Percentiles rank a stretch among this genome's conserved stretches.
Evolutionary conservation across 2,888 invertebrate genomes (phyloP).

Genomic region (Venusia cambrica): DNA sequence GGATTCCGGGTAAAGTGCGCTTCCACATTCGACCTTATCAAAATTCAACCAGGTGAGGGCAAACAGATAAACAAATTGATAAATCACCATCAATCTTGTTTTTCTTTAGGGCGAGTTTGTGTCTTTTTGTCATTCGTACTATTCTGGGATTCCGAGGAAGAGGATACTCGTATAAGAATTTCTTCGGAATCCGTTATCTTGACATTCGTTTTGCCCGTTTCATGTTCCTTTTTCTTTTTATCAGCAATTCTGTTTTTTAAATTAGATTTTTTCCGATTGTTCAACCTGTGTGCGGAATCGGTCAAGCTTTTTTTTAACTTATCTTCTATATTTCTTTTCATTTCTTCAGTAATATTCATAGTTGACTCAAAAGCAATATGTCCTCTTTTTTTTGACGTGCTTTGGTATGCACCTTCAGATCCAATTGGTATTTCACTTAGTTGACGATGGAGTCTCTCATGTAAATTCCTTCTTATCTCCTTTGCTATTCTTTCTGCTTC

Average conservation of each 20-base stretch:
- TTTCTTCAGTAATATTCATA: constrained; percentile 33
- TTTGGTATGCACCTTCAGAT: neutral
- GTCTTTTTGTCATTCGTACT: constrained; percentile 33
- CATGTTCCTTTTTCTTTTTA: constrained; percentile 13
- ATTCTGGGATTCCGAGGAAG: constrained; percentile 10
- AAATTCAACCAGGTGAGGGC: no score
- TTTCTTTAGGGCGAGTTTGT: constrained; percentile 46
- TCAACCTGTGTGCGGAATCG: neutral
- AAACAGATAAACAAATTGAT: neutral
- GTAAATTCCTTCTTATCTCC: constrained; percentile 30
- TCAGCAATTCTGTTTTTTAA: constrained; percentile 42
- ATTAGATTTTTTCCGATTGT: constrained; percentile 42
- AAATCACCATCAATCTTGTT: constrained; percentile 41
- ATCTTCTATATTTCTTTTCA: constrained; percentile 24
- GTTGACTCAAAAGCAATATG: constrained; percentile 26
- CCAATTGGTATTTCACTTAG: constrained; percentile 17
- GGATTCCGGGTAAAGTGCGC: no score
- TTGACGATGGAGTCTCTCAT: constrained; percentile 24
- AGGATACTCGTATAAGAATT: constrained; percentile 1
- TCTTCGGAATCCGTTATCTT: constrained; percentile 38
- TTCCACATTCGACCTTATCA: no score
- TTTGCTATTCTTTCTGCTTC: constrained; percentile 29
- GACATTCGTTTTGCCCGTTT: constrained; percentile 32
- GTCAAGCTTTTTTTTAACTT: constrained; percentile 8
- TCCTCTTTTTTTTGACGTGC: constrained; percentile 13